Conservation (phyloP, 23 tunicate species). For the Clavelina lepadiformis region DNA sequence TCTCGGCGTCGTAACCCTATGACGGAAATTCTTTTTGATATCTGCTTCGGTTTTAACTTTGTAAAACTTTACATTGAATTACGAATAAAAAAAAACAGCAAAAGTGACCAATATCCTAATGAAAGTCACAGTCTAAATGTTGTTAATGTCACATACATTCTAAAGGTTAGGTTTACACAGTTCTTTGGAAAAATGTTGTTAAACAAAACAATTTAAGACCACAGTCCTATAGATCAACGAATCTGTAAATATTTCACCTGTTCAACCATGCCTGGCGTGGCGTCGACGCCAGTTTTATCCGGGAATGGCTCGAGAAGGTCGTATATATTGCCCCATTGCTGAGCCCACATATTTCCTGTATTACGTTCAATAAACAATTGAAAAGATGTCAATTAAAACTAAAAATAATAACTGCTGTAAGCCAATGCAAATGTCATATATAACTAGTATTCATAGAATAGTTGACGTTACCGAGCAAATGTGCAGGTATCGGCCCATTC, state of each 20-base stretch:
- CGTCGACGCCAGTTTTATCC: slow-evolving; percentile 88
- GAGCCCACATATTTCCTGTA: slow-evolving; percentile 98
- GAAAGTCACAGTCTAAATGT: no score
- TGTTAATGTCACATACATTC: not conserved
- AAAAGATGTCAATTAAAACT: not conserved
- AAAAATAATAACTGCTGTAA: no score
- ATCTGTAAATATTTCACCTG: slow-evolving; percentile 51
- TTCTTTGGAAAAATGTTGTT: not conserved
- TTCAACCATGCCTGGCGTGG: slow-evolving; percentile 63
- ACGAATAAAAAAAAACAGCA: not conserved
- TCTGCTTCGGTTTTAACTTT: no score
- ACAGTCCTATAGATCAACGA: no score
- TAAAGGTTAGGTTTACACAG: not conserved
- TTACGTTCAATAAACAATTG: not conserved
- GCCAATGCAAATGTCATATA: no score
- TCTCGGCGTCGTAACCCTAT: slow-evolving; percentile 67
- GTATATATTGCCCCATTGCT: slow-evolving; percentile 84
- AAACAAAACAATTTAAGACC: not conserved
- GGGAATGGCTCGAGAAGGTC: slow-evolving; percentile 84
- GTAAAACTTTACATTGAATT: not conserved
- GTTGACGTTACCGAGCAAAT: slow-evolving; percentile 77
- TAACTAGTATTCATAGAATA: no score
- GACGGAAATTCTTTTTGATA: no score
- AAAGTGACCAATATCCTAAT: not conserved
- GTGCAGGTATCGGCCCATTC: slow-evolving; percentile 87